Evolutionary conservation across 2,797 vertebrate genomes (phyloP), one percentile per base, ranked within the genome.

Genomic region (Enteromius anoplus): DNA sequence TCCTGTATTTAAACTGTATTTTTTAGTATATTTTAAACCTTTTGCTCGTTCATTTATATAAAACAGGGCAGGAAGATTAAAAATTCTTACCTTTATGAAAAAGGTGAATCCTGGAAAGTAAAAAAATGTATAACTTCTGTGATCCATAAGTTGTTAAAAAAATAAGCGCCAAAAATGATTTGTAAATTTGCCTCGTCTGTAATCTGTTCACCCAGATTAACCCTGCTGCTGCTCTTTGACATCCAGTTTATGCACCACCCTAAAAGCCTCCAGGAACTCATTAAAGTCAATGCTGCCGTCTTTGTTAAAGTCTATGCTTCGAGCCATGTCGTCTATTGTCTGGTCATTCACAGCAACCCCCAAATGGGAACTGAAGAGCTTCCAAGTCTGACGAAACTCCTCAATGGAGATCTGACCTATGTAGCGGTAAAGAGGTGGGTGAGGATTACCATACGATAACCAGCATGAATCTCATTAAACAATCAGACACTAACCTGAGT

Each of bases 231-330:
- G 91, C 76, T 95, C 90, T 87, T 94, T 96, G 84, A 82, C 92
- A 82, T 97, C 96, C 15, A 97, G 91, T 86, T 95, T 97, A 79
- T 98, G 96, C 62, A 99, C 97, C 58, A 98, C 93, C 1, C 96
- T 94, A 89, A 99, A 99, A 72, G 98, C 98, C 89, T 97, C 97
- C 58, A 99, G 92, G 90, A 99, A 98, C 92, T 99, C 98, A 9
- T 92, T 97, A 89, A 99, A 99, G 92, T 99, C 98, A 66, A 99
- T 99, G 86, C 95, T 95, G 89, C 97, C 97, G 1, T 99, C 98
- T 90, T 96, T 97, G 94, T 99, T 99, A 89, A 96, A 94, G 90
- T 99, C 98, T 60, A 99, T 97, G 89, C 92, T 96, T 82, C 93
- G 94, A 5, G 96, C 96, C 82, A 99, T 91, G 80, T 96, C 96